Base-by-base conservation (phyloP, 2,888 invertebrate genomes). In the Calameuta pallipes region DNA sequence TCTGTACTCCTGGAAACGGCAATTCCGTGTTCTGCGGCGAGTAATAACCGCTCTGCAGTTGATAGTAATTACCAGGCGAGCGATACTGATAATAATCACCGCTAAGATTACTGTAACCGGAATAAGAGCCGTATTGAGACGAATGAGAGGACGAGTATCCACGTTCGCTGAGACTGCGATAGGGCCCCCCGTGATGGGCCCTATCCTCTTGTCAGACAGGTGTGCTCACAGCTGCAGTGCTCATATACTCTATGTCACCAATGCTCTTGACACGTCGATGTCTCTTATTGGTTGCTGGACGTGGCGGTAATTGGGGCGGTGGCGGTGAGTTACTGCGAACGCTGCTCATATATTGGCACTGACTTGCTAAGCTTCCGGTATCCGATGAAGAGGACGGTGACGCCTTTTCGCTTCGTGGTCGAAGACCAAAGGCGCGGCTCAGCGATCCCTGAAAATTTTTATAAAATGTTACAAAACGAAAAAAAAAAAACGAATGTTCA, bases 211-310 rank as follows among this genome's bases (percentile, higher is more conserved):
- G 91, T 91, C 91, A 91, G 84, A 91, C 91, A 36, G 91, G 89
- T 35, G 91, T 91, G 83, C 90, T 90, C 3, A 91, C 91, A 11
- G 89, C 89, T 11, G 87, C 87, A 79, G 84, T 90, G 35, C 88
- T 89, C 86, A 91, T 89, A 82, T 91, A 91, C 73, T 96, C 95
- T 86, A 96, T 96, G 90, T 96, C 96, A 4, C 96, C 95, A 84
- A 96, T 96, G 87, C 95, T 95, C 86, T 95, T 95, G 68, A 95
- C 95, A 23, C 95, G 92, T 31, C 95, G 92, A 85, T 95, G 95
- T 75, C 94, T 92, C 83, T 93, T 94, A 37, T 81, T 78, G 37
- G 86, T 83, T 82, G 80, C 87, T 23, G 87, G 92, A 75, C 90
- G 83, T 0, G 89, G 92, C 2, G 89, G 91, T 13, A 89, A 84